Percentiles rank a stretch among this genome's conserved stretches.
Evolutionary conservation across 2,888 invertebrate genomes (phyloP).

Genomic region (Resseliella maxima): DNA sequence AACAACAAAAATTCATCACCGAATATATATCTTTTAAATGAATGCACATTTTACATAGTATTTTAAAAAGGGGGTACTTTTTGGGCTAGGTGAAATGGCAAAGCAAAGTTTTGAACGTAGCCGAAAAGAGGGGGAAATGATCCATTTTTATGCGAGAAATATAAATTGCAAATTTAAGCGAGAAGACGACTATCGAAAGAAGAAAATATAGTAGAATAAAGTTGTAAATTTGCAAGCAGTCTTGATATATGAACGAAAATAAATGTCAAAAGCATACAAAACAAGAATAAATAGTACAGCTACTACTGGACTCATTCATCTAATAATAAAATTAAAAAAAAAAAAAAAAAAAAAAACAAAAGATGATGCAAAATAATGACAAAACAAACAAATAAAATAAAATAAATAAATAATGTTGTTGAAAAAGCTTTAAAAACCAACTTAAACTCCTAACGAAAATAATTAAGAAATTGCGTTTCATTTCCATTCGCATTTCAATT

Average conservation of each 20-base stretch:
- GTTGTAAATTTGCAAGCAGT: too few relatives aligned
- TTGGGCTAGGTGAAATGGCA: neutral
- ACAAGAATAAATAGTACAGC: too few relatives aligned
- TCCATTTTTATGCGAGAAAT: too few relatives aligned
- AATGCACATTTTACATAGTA: neutral
- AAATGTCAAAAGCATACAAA: neutral
- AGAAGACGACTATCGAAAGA: too few relatives aligned
- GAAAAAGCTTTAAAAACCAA: slow-evolving; percentile 55
- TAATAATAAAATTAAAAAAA: slow-evolving; percentile 13
- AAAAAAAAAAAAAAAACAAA: neutral
- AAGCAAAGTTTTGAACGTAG: too few relatives aligned
- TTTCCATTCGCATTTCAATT: neutral
- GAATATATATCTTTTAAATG: neutral
- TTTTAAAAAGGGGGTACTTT: neutral
- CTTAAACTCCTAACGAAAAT: slow-evolving; percentile 54
- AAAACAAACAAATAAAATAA: too few relatives aligned
- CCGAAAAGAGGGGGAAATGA: too few relatives aligned
- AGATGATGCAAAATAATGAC: slow-evolving; percentile 35
- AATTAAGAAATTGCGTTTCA: slow-evolving; percentile 34
- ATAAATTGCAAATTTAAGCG: too few relatives aligned
- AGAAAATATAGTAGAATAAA: too few relatives aligned
- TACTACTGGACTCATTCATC: too few relatives aligned
- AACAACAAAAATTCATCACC: neutral
- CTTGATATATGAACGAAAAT: slow-evolving; percentile 19
- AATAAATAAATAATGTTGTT: too few relatives aligned